Evolutionary conservation across 2,113 vertebrate species (phyloP).

Genomic region (Heterocephalus glaber): DNA sequence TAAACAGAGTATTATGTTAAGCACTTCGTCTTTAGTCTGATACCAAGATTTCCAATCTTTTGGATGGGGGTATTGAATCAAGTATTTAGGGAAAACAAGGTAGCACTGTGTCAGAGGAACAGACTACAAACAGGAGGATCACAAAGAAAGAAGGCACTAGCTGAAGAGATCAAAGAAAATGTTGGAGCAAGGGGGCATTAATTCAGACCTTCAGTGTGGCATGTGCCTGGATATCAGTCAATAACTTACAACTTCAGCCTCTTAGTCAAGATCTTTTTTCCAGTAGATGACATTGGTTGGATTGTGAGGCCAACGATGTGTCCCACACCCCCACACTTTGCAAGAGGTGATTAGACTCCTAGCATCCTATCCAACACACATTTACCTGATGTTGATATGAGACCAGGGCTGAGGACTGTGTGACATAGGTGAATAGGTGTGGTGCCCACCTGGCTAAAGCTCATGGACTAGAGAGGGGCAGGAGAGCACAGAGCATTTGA

Average conservation of each 20-base stretch:
- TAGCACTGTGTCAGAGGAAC: not conserved
- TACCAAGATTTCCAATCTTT: not conserved
- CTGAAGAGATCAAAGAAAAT: not conserved
- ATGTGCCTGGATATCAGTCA: not conserved
- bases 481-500: not conserved
- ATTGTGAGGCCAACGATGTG: not conserved
- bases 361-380: accelerated
- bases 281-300: not conserved
- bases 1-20: not conserved
- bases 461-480: not conserved
- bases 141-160: not conserved
- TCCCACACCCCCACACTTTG: not conserved
- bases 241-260: not conserved
- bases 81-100: not conserved
- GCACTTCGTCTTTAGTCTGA: not conserved
- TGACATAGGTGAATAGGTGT: not conserved
- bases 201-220: not conserved
- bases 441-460: not conserved
- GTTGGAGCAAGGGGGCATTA: not conserved
- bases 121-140: not conserved
- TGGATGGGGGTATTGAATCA: not conserved
- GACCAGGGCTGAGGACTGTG: not conserved
- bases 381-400: not conserved
- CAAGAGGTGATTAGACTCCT: not conserved
- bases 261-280: not conserved